Base-by-base conservation (phyloP, 2,888 invertebrate species). In the Ametastegia equiseti region DNA sequence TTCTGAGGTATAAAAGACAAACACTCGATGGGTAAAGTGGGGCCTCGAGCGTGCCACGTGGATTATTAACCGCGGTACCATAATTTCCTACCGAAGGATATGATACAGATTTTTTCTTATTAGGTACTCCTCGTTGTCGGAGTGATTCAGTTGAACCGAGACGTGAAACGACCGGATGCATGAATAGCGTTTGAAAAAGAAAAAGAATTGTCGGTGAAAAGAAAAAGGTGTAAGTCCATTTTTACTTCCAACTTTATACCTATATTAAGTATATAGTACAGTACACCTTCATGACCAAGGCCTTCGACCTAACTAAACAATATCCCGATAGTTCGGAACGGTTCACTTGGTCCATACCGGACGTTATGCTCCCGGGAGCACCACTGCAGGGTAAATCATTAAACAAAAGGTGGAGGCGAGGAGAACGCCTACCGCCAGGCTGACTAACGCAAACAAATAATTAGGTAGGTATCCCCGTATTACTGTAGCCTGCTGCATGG, bases 391-490 rank as follows among this genome's bases (percentile, higher is more conserved):
- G 36, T 60, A 78, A 85, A 85, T 84, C 84, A 83, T 84, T 86
- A 86, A 86, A 87, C 84, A 85, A 83, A 82, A 81, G 69, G 78
- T 78, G 63, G 30, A 81, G 73, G 77, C 80, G 81, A 83, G n/a
- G n/a, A n/a, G 88, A 82, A 87, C 86, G 88, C 87, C 87, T 84
- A 87, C 84, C 86, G 88, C 87, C 87, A 84, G 86, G 83, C 81
- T 81, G 82, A 83, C 82, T 15, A 78, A 78, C 60, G 78, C 78
- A 78, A 78, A 78, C 78, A 78, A 78, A 78, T 78, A 78, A 78
- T 78, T 78, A 78, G 78, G 78, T 78, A 60, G 77, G 60, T 78
- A 78, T 78, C 78, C n/a, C 78, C 75, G 78, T 42, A 42, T 60
- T 60, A 60, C 78, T 33, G 60, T 9, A 33, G 19, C 57, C 7